Evolutionary conservation across 2,113 vertebrate species (phyloP), one percentile per base, ranked within the genome.

Genomic region (Bos javanicus): DNA sequence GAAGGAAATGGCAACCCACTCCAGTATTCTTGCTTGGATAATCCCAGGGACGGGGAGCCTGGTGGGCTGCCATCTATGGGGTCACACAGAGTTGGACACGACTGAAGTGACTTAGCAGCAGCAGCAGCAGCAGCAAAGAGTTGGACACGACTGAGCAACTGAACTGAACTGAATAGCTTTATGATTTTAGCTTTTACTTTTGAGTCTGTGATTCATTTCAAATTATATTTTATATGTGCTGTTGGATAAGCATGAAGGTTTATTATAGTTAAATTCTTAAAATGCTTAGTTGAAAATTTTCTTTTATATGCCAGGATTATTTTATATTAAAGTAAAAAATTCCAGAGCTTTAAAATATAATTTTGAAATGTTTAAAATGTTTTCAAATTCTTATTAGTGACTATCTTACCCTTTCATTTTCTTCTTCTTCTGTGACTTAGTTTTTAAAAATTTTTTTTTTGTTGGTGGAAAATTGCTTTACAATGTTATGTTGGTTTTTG

Each of bases 101-200:
- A 60, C 25, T 28, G 25, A 60, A 60, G 57, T 4, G 5, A 12
- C 25, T 60, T 13, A 60, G 59, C 57, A 59, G 39, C 39, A 39
- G 39, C 39, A 39, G 39, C 39, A 59, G 56, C 54, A 56, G 52
- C 52, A 19, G 15, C 43, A 43, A 43, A 43, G 6, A 43, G 43
- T 43, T 43, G 43, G 43, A 43, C 43, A 43, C 6, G 43, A 43
- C 43, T 43, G 43, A 43, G 6, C 6, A 7, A 43, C 43, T 43
- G 43, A 43, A 43, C 43, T 43, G 43, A 43, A 43, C 43, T 43
- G 43, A 43, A 48, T 76, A 50, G 15, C 64, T 91, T 87, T 78
- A 82, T 93, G 74, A 95, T 82, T 90, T 90, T 92, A 95, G 43
- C 30, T 94, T 91, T 90, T 25, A 36, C 26, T 90, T 96, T 94